Evolutionary conservation across 2,113 vertebrate species (phyloP), one percentile per base, ranked within the genome.

Genomic region (Morone chrysops): DNA sequence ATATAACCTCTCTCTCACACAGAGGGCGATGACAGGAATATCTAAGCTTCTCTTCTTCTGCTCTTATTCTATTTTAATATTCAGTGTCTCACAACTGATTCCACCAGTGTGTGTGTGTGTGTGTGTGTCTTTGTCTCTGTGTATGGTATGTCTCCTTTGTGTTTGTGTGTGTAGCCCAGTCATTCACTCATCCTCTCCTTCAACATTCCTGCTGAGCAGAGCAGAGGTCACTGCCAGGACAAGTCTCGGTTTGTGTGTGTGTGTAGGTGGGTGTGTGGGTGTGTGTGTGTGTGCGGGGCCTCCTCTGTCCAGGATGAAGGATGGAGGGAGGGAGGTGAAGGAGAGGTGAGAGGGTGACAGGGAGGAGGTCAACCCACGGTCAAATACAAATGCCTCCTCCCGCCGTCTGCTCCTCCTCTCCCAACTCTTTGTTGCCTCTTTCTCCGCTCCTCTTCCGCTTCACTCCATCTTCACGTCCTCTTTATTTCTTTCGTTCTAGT

Each of bases 301-400:
- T 87, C 87, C 80, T 81, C 89, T 92, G 90, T 93, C 90, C 80
- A 90, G 75, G 78, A 93, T 93, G 93, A 94, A 88, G 65, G 77
- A 94, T 94, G 91, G 60, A 83, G 78, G 73, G 90, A 92, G 88
- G 90, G 91, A 92, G 94, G 93, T 94, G 93, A 94, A 94, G 93
- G 91, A 87, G 93, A 95, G 94, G 93, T 95, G 93, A 94, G 91
- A 91, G 92, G 92, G 93, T 91, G 87, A 88, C 85, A 63, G 81
- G 53, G 89, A 92, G 93, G 89, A 90, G 95, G 94, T 95, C 94
- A 94, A 67, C 70, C 78, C 59, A 71, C 91, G 93, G 95, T 95
- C 94, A 95, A 94, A 95, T 95, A 72, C 93, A 95, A 94, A 85
- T 7, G 48, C 84, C 87, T 85, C 73, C 59, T 61, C 83, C 78